Conservation (phyloP, 2,797 vertebrate species). For the Capromys pilorides region DNA sequence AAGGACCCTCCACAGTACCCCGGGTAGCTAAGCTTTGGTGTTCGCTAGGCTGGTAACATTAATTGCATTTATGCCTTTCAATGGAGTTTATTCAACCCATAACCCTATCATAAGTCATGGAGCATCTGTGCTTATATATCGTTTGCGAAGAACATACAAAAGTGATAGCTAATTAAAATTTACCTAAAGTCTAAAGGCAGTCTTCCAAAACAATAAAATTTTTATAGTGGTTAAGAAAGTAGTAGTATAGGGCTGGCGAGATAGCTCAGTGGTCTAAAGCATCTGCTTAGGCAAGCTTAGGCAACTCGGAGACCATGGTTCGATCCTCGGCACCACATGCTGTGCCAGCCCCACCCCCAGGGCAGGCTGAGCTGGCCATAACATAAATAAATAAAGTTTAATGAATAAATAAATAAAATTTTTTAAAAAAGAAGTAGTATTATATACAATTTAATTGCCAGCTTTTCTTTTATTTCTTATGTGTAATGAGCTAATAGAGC, state of each 20-base stretch:
- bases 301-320: too few relatives aligned
- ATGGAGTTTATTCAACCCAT: neutral
- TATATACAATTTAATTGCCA: neutral
- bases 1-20: neutral
- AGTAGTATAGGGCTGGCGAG: too few relatives aligned
- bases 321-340: too few relatives aligned
- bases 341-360: too few relatives aligned
- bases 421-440: neutral
- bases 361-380: too few relatives aligned
- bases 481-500: neutral
- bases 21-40: neutral
- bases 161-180: neutral
- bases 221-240: neutral
- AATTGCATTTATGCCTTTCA: neutral
- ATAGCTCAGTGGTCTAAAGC: too few relatives aligned
- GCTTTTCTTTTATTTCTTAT: neutral
- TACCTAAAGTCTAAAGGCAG: neutral
- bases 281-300: too few relatives aligned
- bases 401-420: too few relatives aligned
- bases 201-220: conserved; percentile 30
- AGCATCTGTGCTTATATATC: neutral
- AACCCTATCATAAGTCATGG: neutral
- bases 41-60: neutral
- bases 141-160: neutral
- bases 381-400: too few relatives aligned